Percentiles rank a stretch among this genome's conserved stretches.
These are phyloP conservation scores for Azemiops feae DNA, from an alignment of 2,113 vertebrate species.

Conservation along the genomic window DNA sequence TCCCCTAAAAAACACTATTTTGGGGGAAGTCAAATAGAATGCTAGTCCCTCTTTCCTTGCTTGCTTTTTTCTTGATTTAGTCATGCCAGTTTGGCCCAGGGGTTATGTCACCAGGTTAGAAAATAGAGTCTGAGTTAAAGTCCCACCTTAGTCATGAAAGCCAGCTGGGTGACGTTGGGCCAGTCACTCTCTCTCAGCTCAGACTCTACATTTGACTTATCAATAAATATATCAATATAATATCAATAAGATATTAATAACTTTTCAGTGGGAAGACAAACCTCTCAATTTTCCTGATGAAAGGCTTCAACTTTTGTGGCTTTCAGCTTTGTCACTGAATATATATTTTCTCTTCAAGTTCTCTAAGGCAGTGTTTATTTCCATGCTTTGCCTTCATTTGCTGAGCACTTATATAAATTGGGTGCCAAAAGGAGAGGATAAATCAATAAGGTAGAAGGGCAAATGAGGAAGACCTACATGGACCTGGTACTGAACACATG, in stretches of 20 bases:
- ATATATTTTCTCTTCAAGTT: neutral
- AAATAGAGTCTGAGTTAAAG: neutral
- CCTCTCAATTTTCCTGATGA: neutral
- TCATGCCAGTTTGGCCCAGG: neutral
- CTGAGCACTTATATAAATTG: neutral
- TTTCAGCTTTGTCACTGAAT: neutral
- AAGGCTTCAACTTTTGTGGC: neutral
- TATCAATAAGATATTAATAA: neutral
- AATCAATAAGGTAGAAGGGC: neutral
- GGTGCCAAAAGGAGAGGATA: too few species aligned
- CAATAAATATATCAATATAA: neutral
- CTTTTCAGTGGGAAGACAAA: neutral
- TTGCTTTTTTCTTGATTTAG: neutral
- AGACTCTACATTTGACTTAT: neutral
- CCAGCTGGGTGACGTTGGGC: too few species aligned
- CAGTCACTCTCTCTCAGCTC: neutral
- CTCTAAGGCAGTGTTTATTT: neutral
- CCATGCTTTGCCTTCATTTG: neutral
- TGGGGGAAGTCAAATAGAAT: constrained; percentile 14
- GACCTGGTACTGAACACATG: neutral
- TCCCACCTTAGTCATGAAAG: neutral
- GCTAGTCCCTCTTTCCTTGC: constrained; percentile 25
- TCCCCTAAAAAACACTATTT: neutral
- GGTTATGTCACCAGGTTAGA: neutral
- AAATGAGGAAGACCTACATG: neutral